Base-by-base conservation (phyloP, 2,888 invertebrate species). In the Drosophila monieri region DNA sequence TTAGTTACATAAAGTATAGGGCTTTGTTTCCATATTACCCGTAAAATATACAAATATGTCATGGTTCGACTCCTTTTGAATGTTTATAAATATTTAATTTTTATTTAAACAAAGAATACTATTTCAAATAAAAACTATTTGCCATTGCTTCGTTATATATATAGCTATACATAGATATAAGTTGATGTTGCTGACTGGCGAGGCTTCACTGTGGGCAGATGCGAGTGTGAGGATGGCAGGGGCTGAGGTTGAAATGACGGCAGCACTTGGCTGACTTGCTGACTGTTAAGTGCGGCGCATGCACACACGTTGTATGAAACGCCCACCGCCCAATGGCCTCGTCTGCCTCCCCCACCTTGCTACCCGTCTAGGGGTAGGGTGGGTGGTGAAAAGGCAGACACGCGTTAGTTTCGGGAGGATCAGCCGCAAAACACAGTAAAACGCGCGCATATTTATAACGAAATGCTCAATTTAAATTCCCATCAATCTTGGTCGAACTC, bases 401-500 rank as follows among this genome's bases (percentile, higher is more conserved):
- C n/a, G 44, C 35, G 30, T 18, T 52, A 32, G 62, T 32, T 52
- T 39, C 6, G 32, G 66, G 43, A 51, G 58, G 67, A 71, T 72
- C 66, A 74, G 78, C 84, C 80, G 72, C 78, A 80, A 77, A 85
- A 85, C 77, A 78, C 77, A 83, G 88, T 88, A 72, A 85, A 83
- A 77, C 77, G 86, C 85, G 85, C 77, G 78, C 85, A 85, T 87
- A 87, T 87, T 87, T 88, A 88, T 88, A 87, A 85, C 88, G 85
- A 88, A 87, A 85, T 85, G 83, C 85, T 88, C 84, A 88, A 88
- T 88, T 88, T 88, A 89, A 89, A 88, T 89, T 88, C 89, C 80
- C 88, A 87, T 88, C 88, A 87, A 87, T 88, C 85, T 78, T 87
- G 78, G 79, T 84, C 65, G 76, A 85, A 77, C 77, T 71, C 75